Percentiles rank a stretch among this genome's conserved stretches.
Evolutionary conservation across 30 jellyfish, hydroid and myxozoan species (phyloP).

Genomic region (Sanderia malayensis): DNA sequence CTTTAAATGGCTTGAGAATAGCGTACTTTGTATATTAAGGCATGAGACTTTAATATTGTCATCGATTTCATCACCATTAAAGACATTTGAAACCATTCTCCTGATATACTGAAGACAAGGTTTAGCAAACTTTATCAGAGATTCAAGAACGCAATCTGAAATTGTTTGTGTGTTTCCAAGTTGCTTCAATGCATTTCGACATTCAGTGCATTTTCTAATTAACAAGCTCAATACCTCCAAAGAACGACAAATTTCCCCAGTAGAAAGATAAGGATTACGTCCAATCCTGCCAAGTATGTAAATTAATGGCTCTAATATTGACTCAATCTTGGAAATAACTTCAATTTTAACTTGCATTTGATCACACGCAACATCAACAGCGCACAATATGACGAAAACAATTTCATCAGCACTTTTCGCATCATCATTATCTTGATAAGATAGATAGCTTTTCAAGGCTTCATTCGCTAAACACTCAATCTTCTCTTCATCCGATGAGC

Average conservation of each 20-base stretch:
- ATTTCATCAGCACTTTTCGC: neutral
- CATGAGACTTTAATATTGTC: neutral
- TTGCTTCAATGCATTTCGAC: neutral
- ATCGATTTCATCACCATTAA: neutral
- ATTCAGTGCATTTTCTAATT: neutral
- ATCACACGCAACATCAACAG: neutral
- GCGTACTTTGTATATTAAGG: neutral
- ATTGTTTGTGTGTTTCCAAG: neutral
- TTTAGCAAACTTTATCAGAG: neutral
- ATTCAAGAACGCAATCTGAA: neutral
- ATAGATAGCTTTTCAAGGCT: neutral
- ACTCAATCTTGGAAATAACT: neutral
- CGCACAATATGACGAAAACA: neutral
- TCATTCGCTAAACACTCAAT: neutral
- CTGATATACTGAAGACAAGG: neutral
- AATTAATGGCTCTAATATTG: neutral
- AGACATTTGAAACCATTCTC: neutral
- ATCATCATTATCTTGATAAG: neutral
- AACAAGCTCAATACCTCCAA: neutral
- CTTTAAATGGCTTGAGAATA: neutral
- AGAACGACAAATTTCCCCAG: neutral
- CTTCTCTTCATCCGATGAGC: neutral
- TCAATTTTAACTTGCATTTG: neutral
- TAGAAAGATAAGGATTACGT: neutral
- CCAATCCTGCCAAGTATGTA: neutral